These are phyloP conservation scores for Solen grandis DNA, from an alignment of 1,140 invertebrate genomes.

Conservation along the genomic window DNA sequence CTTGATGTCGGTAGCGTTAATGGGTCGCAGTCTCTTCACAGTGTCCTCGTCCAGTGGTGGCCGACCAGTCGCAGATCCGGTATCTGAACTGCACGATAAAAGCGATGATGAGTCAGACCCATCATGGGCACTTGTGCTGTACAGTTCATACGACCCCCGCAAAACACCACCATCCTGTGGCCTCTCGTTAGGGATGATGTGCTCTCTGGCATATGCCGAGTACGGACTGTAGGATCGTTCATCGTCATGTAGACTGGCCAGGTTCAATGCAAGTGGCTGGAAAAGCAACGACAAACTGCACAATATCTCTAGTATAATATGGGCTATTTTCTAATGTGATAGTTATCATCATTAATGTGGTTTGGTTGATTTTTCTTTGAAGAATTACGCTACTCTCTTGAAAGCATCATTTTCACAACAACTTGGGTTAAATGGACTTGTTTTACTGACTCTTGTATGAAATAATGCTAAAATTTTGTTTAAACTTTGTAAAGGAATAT, in stretches of 20 bases:
- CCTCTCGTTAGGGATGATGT: slow-evolving; percentile 38
- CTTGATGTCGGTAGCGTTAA: slow-evolving; percentile 47
- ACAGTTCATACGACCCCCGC: slow-evolving; percentile 46
- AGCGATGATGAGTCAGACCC: slow-evolving; percentile 18
- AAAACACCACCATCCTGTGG: slow-evolving; percentile 8
- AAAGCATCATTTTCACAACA: too few relatives aligned
- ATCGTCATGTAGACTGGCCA: slow-evolving; percentile 44
- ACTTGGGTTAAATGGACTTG: too few relatives aligned
- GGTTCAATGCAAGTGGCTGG: slow-evolving; percentile 26
- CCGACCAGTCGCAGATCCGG: background rate
- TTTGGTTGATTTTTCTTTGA: too few relatives aligned
- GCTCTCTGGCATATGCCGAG: slow-evolving; percentile 49
- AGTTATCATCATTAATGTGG: background rate
- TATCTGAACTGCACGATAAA: slow-evolving; percentile 32
- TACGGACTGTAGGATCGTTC: slow-evolving; percentile 47
- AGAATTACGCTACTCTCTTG: too few relatives aligned
- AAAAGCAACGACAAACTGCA: too few relatives aligned
- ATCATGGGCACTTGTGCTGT: slow-evolving; percentile 6
- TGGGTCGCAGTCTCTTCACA: slow-evolving; percentile 37
- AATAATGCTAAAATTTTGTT: too few relatives aligned
- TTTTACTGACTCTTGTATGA: too few relatives aligned
- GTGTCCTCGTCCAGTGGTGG: slow-evolving; percentile 35
- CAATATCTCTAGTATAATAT: background rate
- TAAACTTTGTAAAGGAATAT: too few relatives aligned
- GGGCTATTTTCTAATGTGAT: background rate